Conservation (phyloP, 2,113 vertebrate genomes). For the Salvelinus fontinalis region DNA sequence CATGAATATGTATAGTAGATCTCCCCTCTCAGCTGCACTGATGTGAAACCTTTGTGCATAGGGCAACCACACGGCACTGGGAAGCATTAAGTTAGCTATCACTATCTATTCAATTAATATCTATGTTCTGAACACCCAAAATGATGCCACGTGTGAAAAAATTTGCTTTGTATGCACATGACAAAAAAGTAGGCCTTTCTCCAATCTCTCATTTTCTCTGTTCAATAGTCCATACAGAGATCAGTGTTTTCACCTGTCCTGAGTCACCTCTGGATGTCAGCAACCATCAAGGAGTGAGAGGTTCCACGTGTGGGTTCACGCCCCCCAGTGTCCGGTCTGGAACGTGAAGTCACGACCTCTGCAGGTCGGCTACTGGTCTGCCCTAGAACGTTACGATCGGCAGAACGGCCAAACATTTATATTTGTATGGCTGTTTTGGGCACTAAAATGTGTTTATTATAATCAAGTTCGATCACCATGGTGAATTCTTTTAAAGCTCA, state of each 20-base stretch:
- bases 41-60: constrained; percentile 40
- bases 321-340: too few species aligned
- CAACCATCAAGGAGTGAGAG: constrained; percentile 4
- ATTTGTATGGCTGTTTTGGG: too few species aligned
- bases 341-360: too few species aligned
- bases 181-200: background rate
- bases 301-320: too few species aligned
- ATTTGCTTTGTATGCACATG: background rate
- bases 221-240: background rate
- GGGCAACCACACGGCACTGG: constrained; percentile 12
- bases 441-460: too few species aligned
- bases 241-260: background rate
- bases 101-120: constrained; percentile 20
- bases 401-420: too few species aligned
- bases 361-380: too few species aligned
- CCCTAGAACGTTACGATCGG: too few species aligned
- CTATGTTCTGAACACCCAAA: background rate
- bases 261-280: background rate
- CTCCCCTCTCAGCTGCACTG: constrained; percentile 18
- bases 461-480: too few species aligned
- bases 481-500: too few species aligned
- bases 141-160: background rate
- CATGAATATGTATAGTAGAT: constrained; percentile 67
- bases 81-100: constrained; percentile 58
- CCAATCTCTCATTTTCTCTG: background rate